phyloP scores from a whole-genome alignment of 2,888 invertebrate genomes.

The Papilio protenor region DNA sequence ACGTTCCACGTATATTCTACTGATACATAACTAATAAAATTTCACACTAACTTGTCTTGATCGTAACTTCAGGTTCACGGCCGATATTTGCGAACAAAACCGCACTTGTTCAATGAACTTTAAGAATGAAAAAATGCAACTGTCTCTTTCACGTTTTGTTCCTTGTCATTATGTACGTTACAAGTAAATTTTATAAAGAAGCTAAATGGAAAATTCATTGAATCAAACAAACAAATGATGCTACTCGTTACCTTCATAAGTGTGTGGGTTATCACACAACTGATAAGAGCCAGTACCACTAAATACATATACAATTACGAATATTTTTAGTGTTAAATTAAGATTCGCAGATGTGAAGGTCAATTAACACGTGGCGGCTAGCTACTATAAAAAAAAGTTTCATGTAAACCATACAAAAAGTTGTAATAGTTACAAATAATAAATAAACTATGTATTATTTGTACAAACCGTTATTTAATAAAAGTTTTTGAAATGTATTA shows the following conservation, averaged over 20 bases:
- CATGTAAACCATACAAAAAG: not conserved
- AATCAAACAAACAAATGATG: slow-evolving; percentile 22
- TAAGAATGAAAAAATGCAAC: not conserved
- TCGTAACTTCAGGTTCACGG: slow-evolving; percentile 29
- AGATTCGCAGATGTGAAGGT: slow-evolving; percentile 15
- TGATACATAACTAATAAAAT: slow-evolving; percentile 1
- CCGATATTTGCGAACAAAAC: not conserved
- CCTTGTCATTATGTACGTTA: not conserved
- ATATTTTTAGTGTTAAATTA: slow-evolving; percentile 16
- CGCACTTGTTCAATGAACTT: slow-evolving; percentile 37
- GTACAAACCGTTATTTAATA: not conserved
- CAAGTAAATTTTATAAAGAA: slow-evolving; percentile 15
- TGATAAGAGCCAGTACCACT: slow-evolving; percentile 26
- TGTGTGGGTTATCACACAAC: slow-evolving; percentile 6
- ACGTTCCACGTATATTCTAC: not conserved
- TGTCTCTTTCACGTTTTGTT: slow-evolving; percentile 33
- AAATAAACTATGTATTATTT: not conserved
- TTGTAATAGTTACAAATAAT: not conserved
- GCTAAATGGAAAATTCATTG: not conserved
- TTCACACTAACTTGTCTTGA: not conserved
- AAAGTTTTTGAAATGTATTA: not conserved
- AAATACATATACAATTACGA: slow-evolving; percentile 9
- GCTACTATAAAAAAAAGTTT: not conserved
- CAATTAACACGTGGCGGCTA: not conserved
- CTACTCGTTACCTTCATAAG: not conserved